Evolutionary conservation across 2,888 invertebrate genomes (phyloP).

Genomic region (Eurytoma adleriae): DNA sequence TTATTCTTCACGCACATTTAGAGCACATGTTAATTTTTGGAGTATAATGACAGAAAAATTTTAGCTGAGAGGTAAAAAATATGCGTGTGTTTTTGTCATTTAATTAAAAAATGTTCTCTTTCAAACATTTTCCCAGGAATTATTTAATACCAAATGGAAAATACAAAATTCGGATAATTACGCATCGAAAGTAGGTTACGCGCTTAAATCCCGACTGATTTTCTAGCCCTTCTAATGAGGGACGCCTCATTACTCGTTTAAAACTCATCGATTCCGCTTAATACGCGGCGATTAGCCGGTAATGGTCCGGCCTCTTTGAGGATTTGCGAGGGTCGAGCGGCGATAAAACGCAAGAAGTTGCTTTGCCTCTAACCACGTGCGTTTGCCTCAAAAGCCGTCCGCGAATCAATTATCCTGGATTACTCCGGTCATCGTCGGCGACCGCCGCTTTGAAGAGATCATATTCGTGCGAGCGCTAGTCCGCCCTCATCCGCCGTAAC

Average conservation of each 20-base stretch:
- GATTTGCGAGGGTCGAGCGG: not conserved
- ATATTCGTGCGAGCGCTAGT: not conserved
- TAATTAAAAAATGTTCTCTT: too few relatives aligned
- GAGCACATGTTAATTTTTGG: too few relatives aligned
- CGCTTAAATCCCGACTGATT: not conserved
- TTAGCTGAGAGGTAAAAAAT: too few relatives aligned
- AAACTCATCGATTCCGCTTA: slow-evolving; percentile 20
- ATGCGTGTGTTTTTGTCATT: too few relatives aligned
- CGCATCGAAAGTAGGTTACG: not conserved
- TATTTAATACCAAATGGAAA: too few relatives aligned
- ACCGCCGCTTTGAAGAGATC: not conserved
- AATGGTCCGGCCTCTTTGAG: slow-evolving; percentile 10
- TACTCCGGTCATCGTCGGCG: not conserved
- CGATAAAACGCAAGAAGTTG: not conserved
- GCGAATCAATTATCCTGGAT: slow-evolving; percentile 14
- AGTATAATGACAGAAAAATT: too few relatives aligned
- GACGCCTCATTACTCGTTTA: slow-evolving; percentile 21
- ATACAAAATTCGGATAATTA: too few relatives aligned
- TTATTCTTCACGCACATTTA: too few relatives aligned
- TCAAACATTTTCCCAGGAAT: too few relatives aligned
- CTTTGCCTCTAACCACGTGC: not conserved
- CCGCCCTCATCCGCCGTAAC: not conserved
- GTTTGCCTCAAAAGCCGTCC: not conserved
- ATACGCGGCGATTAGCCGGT: slow-evolving; percentile 25
- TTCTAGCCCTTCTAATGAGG: not conserved